A percentile compares a stretch with the other conserved stretches of the same genome.
These are phyloP conservation scores for Sciurus niger DNA, from an alignment of 2,113 vertebrate species.

Conservation along the genomic window DNA sequence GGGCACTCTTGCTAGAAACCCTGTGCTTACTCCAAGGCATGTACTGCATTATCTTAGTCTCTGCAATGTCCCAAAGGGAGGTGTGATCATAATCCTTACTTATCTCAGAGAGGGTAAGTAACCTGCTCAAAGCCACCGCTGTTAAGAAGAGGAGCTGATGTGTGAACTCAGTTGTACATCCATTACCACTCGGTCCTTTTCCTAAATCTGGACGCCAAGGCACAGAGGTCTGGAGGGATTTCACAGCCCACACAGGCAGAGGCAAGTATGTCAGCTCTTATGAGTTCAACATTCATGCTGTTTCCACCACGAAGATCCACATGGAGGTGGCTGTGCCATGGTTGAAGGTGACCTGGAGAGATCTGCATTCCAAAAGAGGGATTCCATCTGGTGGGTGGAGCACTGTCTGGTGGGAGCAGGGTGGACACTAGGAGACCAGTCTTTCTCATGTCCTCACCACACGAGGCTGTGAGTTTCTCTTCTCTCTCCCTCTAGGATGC, in stretches of 20 bases:
- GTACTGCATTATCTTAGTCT: neutral
- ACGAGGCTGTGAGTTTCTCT: neutral
- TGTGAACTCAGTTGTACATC: neutral
- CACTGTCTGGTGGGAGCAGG: fast-evolving
- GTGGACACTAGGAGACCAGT: neutral
- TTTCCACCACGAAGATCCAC: neutral
- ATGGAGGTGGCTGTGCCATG: neutral
- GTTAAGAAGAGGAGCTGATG: neutral
- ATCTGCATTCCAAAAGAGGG: neutral
- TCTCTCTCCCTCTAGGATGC: neutral
- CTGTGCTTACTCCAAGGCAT: neutral
- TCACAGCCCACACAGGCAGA: neutral
- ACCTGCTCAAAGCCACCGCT: neutral
- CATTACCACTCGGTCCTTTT: neutral
- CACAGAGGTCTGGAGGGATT: neutral
- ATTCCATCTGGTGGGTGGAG: neutral
- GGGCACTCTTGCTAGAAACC: neutral
- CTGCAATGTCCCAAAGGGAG: neutral
- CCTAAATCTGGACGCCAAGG: neutral
- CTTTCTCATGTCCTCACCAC: neutral
- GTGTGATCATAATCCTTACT: neutral
- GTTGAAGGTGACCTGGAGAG: neutral
- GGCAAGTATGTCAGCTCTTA: neutral
- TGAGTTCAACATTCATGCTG: neutral
- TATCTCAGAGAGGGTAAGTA: constrained; percentile 5